These are phyloP conservation scores for Chamaea fasciata DNA, from an alignment of 2,113 vertebrate species.

Conservation along the genomic window DNA sequence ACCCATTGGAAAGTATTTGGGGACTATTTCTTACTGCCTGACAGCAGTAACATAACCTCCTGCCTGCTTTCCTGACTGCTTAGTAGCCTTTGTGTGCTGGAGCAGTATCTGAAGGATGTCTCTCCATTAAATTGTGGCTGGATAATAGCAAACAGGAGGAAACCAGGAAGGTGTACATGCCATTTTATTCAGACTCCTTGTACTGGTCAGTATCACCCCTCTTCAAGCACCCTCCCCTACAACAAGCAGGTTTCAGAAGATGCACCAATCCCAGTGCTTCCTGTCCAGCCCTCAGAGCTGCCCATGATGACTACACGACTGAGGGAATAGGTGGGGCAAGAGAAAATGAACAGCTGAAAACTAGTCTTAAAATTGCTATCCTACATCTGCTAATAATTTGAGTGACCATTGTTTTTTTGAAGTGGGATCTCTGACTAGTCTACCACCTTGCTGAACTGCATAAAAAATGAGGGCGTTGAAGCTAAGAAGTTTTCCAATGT, in stretches of 20 bases:
- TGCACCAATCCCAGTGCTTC: not conserved
- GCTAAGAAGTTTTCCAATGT: not conserved
- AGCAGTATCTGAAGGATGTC: not conserved
- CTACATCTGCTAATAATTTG: constrained; percentile 35
- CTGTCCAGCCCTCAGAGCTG: not conserved
- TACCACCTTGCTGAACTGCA: not conserved
- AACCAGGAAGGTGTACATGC: not conserved
- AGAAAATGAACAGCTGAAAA: not conserved
- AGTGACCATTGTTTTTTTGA: not conserved
- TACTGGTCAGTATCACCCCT: fast-evolving
- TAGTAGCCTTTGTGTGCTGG: not conserved
- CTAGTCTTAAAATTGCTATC: not conserved
- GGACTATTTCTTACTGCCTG: not conserved
- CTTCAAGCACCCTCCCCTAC: not conserved
- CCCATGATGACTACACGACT: not conserved
- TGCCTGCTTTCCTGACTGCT: not conserved
- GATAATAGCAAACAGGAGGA: not conserved
- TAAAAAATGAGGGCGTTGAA: not conserved
- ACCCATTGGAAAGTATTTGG: not conserved
- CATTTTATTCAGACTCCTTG: not conserved
- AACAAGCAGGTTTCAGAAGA: not conserved
- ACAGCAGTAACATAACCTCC: not conserved
- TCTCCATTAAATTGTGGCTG: not conserved
- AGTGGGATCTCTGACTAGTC: constrained; percentile 1
- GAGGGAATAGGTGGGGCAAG: not conserved